Percentiles rank a stretch among this genome's conserved stretches.
Conservation (phyloP, 2,888 invertebrate genomes). For the Xestia ashworthii region DNA sequence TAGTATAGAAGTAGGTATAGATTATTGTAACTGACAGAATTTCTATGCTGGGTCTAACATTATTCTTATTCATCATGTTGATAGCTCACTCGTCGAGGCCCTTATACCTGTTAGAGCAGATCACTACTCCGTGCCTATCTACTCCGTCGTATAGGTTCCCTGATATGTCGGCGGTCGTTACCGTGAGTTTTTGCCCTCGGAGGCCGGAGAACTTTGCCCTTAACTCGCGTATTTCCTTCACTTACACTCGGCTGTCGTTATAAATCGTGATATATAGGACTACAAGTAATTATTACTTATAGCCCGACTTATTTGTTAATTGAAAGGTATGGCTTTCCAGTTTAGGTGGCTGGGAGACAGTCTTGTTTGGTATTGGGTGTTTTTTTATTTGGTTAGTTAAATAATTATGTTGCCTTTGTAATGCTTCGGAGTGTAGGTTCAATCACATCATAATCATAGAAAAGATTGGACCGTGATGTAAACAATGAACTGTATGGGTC, state of each 20-base stretch:
- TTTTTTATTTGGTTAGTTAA: constrained; percentile 10
- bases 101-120: not conserved
- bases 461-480: not conserved
- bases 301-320: constrained; percentile 60
- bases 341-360: constrained; percentile 37
- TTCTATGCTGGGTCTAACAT: not conserved
- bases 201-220: constrained; percentile 60
- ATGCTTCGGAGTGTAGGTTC: too few relatives aligned
- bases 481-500: not conserved
- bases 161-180: constrained; percentile 64
- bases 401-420: not conserved
- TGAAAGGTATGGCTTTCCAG: constrained; percentile 62
- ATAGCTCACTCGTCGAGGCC: not conserved
- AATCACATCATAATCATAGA: not conserved
- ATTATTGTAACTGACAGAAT: not conserved
- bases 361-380: constrained; percentile 28
- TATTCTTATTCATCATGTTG: not conserved
- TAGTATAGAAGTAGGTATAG: too few relatives aligned
- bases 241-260: constrained; percentile 62
- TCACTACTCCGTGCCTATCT: not conserved
- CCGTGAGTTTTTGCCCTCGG: constrained; percentile 62
- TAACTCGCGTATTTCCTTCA: constrained; percentile 69
- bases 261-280: constrained; percentile 67
- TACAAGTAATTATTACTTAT: constrained; percentile 68
- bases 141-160: constrained; percentile 21